A percentile compares a stretch with the other conserved stretches of the same genome.
Conservation (phyloP, 64 coral and sea anemone species). For the Catalaphyllia jardinei region DNA sequence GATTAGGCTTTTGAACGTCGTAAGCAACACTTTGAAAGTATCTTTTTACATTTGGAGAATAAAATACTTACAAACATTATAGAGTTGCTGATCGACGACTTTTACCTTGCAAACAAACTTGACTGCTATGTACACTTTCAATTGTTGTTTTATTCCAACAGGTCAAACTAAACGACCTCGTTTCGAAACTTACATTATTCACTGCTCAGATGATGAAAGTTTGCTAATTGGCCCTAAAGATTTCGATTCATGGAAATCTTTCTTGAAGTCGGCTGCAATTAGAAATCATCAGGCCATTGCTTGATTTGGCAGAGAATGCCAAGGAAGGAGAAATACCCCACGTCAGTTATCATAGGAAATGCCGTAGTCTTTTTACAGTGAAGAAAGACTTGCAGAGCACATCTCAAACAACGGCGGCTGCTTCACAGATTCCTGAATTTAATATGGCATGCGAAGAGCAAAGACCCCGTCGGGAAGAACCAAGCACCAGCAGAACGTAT, state of each 20-base stretch:
- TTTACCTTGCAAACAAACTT: neutral
- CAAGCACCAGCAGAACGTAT: slow-evolving; percentile 4
- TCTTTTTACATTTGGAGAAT: neutral
- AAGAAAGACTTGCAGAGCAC: slow-evolving; percentile 34
- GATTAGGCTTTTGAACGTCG: too few species aligned
- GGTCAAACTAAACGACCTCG: slow-evolving; percentile 1
- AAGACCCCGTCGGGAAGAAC: neutral
- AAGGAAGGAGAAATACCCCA: slow-evolving; percentile 9
- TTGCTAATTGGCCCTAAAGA: neutral
- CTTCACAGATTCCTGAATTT: neutral
- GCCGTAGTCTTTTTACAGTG: slow-evolving; percentile 51
- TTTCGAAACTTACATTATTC: slow-evolving; percentile 22
- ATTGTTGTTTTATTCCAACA: neutral
- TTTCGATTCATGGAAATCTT: slow-evolving; percentile 19
- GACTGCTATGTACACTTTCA: neutral
- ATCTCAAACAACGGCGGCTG: neutral
- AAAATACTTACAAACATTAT: neutral
- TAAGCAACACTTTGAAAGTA: too few species aligned
- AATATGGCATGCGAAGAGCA: neutral
- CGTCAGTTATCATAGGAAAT: slow-evolving; percentile 37
- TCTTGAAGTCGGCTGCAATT: slow-evolving; percentile 8
- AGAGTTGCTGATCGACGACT: neutral
- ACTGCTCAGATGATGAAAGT: slow-evolving; percentile 30
- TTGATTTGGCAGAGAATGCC: slow-evolving; percentile 11
- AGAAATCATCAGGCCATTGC: slow-evolving; percentile 1